A percentile compares a stretch with the other conserved stretches of the same genome.
These are phyloP conservation scores for Saccostrea glomerata DNA, from an alignment of 1,140 invertebrate genomes.

Conservation along the genomic window DNA sequence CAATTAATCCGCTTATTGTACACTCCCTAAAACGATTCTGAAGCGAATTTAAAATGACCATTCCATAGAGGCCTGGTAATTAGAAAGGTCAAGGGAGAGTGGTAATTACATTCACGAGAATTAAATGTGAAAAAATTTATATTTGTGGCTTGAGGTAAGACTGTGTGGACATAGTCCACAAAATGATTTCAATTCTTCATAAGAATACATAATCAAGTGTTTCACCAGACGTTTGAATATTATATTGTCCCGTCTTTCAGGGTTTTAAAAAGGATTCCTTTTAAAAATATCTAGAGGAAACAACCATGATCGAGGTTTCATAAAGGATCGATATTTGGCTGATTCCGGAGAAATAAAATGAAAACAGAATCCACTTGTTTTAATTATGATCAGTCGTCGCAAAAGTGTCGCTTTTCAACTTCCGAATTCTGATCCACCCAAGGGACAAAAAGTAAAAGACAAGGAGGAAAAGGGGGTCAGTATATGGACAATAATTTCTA, in stretches of 20 bases:
- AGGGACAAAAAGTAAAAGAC: not conserved
- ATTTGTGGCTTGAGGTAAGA: too few relatives aligned
- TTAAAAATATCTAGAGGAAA: not conserved
- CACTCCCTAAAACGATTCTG: not conserved
- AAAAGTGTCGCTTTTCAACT: not conserved
- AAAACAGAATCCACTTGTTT: not conserved
- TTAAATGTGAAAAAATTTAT: too few relatives aligned
- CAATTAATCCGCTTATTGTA: not conserved
- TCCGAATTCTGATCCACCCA: not conserved
- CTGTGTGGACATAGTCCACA: too few relatives aligned
- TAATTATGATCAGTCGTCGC: not conserved
- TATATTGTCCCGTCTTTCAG: too few relatives aligned
- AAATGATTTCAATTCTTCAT: too few relatives aligned
- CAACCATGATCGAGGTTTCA: not conserved
- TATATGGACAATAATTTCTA: constrained; percentile 21
- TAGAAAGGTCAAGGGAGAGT: not conserved
- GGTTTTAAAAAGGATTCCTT: too few relatives aligned
- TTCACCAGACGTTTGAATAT: too few relatives aligned
- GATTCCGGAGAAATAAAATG: not conserved
- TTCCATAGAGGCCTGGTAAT: not conserved
- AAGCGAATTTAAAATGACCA: not conserved
- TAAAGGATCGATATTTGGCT: not conserved
- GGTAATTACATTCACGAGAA: not conserved
- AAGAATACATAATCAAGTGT: too few relatives aligned
- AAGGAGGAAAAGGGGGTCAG: not conserved